phyloP scores from a whole-genome alignment of 2,797 vertebrate species.

The Rhinophrynus dorsalis region DNA sequence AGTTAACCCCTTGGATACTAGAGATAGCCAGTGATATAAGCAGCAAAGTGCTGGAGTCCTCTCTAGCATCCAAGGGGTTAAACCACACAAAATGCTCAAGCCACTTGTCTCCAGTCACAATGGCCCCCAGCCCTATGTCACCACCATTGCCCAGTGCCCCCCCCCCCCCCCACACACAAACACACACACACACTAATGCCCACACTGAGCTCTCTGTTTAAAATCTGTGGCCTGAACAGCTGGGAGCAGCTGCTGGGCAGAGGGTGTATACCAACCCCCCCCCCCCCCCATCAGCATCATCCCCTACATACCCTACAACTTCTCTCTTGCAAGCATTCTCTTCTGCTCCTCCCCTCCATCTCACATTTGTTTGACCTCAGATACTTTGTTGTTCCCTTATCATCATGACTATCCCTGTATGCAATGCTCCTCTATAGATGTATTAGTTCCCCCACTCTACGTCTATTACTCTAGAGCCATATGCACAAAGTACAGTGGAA shows the following conservation, averaged over 20 bases:
- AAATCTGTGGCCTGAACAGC: background rate
- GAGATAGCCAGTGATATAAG: background rate
- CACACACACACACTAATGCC: no score
- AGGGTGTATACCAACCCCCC: no score
- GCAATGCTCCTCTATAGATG: no score
- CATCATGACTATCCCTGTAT: no score
- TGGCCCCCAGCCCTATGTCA: background rate
- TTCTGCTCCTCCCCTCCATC: background rate
- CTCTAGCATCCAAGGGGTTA: background rate
- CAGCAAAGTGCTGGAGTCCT: background rate
- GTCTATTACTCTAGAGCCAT: no score
- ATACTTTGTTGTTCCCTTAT: no score
- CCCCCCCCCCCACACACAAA: no score
- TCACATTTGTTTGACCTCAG: no score
- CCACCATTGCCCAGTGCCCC: background rate
- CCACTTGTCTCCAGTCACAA: background rate
- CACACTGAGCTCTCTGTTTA: background rate
- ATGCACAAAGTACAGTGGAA: no score
- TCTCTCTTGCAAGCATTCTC: background rate
- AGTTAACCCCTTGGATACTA: no score
- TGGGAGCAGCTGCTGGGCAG: constrained; percentile 10
- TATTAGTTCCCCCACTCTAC: no score
- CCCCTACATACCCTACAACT: background rate
- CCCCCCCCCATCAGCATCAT: background rate
- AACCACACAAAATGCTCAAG: background rate